Evolutionary conservation across 2,888 invertebrate species (phyloP).

Genomic region (Parthenolecanium corni): DNA sequence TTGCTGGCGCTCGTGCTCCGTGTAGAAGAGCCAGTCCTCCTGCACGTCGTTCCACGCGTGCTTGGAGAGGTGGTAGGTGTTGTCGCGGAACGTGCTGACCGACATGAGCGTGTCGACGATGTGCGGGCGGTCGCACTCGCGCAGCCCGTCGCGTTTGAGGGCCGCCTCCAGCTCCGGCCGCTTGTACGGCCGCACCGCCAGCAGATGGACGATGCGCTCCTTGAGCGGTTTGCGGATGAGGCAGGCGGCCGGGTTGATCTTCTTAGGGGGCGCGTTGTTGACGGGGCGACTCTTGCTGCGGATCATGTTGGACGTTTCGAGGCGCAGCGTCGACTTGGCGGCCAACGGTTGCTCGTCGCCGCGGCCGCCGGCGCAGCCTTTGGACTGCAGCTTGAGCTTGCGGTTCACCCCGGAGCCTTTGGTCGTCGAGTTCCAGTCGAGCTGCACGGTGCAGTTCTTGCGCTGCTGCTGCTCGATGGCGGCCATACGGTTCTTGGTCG

Average conservation of each 20-base stretch:
- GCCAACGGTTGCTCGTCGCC: background rate
- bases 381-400: conserved; percentile 1
- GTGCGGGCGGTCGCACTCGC: conserved; percentile 65
- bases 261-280: conserved; percentile 9
- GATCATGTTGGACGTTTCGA: conserved; percentile 8
- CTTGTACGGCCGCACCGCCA: conserved; percentile 86
- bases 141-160: conserved; percentile 73
- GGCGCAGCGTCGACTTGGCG: background rate
- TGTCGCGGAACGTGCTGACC: conserved; percentile 64
- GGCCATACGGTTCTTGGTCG: conserved; percentile 83
- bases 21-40: conserved; percentile 88
- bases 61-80: conserved; percentile 75
- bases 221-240: conserved; percentile 28
- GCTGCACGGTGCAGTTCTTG: conserved; percentile 42
- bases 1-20: conserved; percentile 75
- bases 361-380: background rate
- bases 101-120: conserved; percentile 59
- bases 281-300: conserved; percentile 4
- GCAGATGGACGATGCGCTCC: conserved; percentile 73
- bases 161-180: conserved; percentile 79
- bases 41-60: conserved; percentile 87
- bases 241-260: background rate
- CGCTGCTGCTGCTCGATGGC: conserved; percentile 83
- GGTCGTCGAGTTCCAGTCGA: conserved; percentile 8
- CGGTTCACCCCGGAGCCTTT: background rate